Base-by-base conservation (phyloP, 2,888 invertebrate genomes). In the Acronicta aceris region DNA sequence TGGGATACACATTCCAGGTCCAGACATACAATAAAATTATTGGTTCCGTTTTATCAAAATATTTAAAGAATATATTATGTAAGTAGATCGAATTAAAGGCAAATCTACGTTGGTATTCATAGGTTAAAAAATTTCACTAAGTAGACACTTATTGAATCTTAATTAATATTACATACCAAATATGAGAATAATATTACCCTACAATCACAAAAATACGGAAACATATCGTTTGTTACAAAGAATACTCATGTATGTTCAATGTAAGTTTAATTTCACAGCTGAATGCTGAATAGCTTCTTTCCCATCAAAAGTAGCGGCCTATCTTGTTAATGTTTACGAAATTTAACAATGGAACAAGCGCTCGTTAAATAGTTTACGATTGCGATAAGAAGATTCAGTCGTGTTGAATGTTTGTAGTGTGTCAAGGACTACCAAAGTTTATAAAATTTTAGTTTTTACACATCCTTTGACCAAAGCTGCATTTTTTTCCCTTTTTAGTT, bases 271-370 rank as follows among this genome's bases (percentile, higher is more conserved):
- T 91, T 84, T 83, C 81, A 86, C 81, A 88, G 82, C 81, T 85
- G 83, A 85, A 83, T 74, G 80, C 65, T 73, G 71, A 74, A 72
- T 81, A 78, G 73, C 75, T 80, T 78, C 74, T 71, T 70, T 69
- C 65, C 56, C 55, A 70, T 73, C 78, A 79, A 75, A 71, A 64
- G 60, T 56, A 45, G 58, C 61, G 64, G 48, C 65, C 53, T 78
- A 81, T 86, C 81, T 84, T 67, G 71, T 82, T 61, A 80, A 74
- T 85, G 85, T 84, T 86, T 89, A 83, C 75, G 72, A 76, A 85
- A 85, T 81, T n/a, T 76, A 81, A 85, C 86, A 89, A 89, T 88
- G 89, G 89, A 83, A 88, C 89, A 88, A 88, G 74, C 71, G 86
- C 71, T 91, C 91, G 88, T 92, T 79, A 92, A 91, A 85, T 77